phyloP scores from a whole-genome alignment of 1,140 invertebrate genomes.

The Daktulosphaira vitifoliae region DNA sequence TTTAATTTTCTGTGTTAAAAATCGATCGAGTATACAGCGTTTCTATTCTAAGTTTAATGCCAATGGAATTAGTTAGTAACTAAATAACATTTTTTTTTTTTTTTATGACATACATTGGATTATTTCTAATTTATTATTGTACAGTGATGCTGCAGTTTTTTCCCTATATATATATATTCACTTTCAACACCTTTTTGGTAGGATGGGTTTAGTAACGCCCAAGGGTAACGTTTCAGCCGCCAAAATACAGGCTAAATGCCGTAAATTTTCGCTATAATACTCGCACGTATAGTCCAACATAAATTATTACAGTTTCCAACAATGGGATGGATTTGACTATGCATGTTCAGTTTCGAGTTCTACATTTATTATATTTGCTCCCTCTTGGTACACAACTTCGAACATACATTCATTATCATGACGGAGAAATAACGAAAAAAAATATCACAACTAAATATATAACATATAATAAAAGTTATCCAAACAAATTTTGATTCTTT shows the following conservation, averaged over 20 bases:
- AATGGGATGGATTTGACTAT: constrained; percentile 26
- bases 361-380: constrained; percentile 26
- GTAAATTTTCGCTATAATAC: constrained; percentile 24
- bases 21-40: no score
- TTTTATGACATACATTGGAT: constrained; percentile 1
- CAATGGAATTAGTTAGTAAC: no score
- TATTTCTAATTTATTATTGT: constrained; percentile 23
- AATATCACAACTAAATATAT: not conserved
- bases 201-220: constrained; percentile 17
- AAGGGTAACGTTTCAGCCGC: constrained; percentile 26
- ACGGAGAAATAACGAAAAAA: not conserved
- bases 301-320: constrained; percentile 12
- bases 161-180: not conserved
- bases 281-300: constrained; percentile 1
- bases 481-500: no score
- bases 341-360: constrained; percentile 23
- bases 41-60: no score
- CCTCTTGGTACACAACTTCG: not conserved
- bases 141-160: constrained; percentile 20
- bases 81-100: not conserved
- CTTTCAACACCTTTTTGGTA: constrained; percentile 25
- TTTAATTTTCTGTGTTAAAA: no score
- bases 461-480: no score
- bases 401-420: not conserved
- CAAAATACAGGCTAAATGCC: constrained; percentile 22